phyloP scores from a whole-genome alignment of 2,113 vertebrate species.

The Solea solea region DNA sequence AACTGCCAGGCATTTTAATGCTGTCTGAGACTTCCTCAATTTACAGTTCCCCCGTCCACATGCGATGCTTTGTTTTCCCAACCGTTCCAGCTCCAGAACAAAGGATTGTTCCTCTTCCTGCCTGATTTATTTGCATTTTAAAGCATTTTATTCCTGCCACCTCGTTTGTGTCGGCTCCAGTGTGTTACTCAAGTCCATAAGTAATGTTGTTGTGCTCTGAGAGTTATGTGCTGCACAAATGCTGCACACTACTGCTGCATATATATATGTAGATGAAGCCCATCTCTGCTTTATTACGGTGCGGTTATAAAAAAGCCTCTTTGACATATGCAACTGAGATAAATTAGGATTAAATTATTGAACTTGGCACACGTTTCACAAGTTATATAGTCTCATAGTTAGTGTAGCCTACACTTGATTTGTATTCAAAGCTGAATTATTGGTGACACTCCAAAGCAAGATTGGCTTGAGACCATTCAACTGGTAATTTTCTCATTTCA shows the following conservation, averaged over 20 bases:
- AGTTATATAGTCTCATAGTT: too few species aligned
- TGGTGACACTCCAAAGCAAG: too few species aligned
- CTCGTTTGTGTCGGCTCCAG: conserved; percentile 16
- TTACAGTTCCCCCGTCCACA: background rate
- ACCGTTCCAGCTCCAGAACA: background rate
- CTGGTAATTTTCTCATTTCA: too few species aligned
- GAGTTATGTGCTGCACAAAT: conserved; percentile 5
- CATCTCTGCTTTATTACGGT: background rate
- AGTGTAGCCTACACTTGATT: too few species aligned
- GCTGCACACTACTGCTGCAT: background rate
- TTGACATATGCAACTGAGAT: background rate
- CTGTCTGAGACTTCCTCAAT: conserved; percentile 25
- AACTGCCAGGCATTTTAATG: background rate
- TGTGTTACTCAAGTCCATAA: conserved; percentile 13
- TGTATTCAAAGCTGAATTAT: too few species aligned
- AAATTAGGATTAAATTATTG: background rate
- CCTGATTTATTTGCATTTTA: conserved; percentile 43
- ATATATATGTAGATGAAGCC: background rate
- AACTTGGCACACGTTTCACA: too few species aligned
- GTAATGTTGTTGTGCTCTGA: background rate
- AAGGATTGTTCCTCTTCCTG: conserved; percentile 1
- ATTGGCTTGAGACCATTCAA: too few species aligned
- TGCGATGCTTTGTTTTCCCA: conserved; percentile 7
- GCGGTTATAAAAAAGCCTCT: background rate
- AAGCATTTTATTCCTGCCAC: conserved; percentile 34